Percentiles rank a stretch among this genome's conserved stretches.
phyloP scores from a whole-genome alignment of 2,888 invertebrate genomes.

The Sminthurides aquaticus region DNA sequence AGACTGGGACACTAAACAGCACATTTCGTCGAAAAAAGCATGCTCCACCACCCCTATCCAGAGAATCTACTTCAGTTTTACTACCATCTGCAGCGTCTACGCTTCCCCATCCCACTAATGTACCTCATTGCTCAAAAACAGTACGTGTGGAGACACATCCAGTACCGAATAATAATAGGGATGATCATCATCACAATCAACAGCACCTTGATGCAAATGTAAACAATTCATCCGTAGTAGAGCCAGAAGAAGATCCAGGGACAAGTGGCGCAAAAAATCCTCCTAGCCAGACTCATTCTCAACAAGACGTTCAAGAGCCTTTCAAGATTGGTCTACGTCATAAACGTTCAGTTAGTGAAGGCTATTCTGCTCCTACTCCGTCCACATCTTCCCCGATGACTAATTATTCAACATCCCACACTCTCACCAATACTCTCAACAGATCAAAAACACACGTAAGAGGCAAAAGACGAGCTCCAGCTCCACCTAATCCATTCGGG shows the following conservation, averaged over 20 bases:
- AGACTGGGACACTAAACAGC: constrained; percentile 12
- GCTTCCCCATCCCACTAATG: not conserved
- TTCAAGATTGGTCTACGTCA: not conserved
- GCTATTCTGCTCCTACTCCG: constrained; percentile 2
- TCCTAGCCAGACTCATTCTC: not conserved
- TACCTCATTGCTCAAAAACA: not conserved
- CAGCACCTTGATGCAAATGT: not conserved
- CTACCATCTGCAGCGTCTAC: not conserved
- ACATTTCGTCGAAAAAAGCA: constrained; percentile 11
- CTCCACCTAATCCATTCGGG: constrained; percentile 42
- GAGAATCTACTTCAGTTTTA: not conserved
- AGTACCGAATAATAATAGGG: not conserved
- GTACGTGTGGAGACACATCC: not conserved
- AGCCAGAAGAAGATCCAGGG: constrained; percentile 1
- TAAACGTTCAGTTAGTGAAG: constrained; percentile 15
- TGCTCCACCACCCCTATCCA: constrained; percentile 14
- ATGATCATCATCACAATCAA: not conserved
- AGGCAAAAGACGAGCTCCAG: constrained; percentile 40
- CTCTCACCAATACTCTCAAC: constrained; percentile 2
- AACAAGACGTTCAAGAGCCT: not conserved
- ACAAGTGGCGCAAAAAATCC: constrained; percentile 4
- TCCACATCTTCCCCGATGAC: constrained; percentile 13
- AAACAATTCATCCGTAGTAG: not conserved
- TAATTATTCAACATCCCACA: constrained; percentile 2
- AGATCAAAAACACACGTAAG: constrained; percentile 28